phyloP scores from a whole-genome alignment of 2,888 invertebrate genomes.

The Macropis europaea region DNA sequence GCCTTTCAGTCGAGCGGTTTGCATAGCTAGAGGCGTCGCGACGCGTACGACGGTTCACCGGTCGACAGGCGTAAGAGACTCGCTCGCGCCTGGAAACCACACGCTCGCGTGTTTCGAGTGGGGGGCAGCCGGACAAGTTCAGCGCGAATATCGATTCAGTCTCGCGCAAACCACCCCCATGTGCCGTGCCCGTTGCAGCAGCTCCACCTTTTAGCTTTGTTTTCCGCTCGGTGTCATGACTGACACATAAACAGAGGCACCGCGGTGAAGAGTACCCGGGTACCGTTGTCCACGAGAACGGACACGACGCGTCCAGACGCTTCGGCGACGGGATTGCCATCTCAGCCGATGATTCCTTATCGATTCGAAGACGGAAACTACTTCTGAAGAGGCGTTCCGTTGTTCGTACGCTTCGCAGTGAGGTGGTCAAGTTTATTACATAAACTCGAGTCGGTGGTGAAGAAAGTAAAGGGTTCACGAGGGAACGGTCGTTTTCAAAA shows the following conservation, averaged over 20 bases:
- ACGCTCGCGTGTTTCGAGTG: constrained; percentile 30
- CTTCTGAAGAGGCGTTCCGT: not conserved
- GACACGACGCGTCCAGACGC: not conserved
- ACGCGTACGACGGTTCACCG: constrained; percentile 32
- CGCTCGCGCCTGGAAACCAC: constrained; percentile 49
- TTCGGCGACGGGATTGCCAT: not conserved
- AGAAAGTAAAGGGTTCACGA: not conserved
- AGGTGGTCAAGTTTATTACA: constrained; percentile 26
- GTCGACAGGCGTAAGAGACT: constrained; percentile 39
- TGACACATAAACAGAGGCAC: constrained; percentile 48
- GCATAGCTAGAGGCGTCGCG: constrained; percentile 23
- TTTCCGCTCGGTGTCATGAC: constrained; percentile 49
- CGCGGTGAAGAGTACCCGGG: constrained; percentile 26
- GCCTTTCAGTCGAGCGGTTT: constrained; percentile 14
- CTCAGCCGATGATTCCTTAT: constrained; percentile 42
- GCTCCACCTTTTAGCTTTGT: constrained; percentile 54
- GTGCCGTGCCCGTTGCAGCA: constrained; percentile 56
- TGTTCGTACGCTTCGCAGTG: constrained; percentile 13
- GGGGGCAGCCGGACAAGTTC: constrained; percentile 69
- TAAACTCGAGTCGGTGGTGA: not conserved
- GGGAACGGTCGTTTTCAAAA: not conserved
- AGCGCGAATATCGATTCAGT: constrained; percentile 75
- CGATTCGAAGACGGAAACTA: constrained; percentile 36
- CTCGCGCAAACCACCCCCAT: constrained; percentile 73
- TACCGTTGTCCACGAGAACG: not conserved